Evolutionary conservation across 2,888 invertebrate genomes (phyloP).

Genomic region (Homarus gammarus): DNA sequence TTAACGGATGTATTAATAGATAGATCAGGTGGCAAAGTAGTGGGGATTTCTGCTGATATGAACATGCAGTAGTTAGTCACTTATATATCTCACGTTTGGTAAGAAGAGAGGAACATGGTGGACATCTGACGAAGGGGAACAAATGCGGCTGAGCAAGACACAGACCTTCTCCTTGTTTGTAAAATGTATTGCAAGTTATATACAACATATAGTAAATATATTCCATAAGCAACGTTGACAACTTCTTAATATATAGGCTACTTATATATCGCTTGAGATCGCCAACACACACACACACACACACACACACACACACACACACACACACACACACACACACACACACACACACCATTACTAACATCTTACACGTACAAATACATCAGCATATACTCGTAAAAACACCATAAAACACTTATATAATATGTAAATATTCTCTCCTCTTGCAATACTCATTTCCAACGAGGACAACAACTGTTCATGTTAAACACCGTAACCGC

Average conservation of each 20-base stretch:
- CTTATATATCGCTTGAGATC: neutral
- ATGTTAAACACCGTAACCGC: neutral
- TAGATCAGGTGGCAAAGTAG: too few relatives aligned
- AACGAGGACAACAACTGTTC: neutral
- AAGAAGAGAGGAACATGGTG: too few relatives aligned
- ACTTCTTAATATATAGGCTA: neutral
- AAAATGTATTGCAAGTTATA: neutral
- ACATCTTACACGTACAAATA: neutral
- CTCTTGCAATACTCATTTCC: neutral
- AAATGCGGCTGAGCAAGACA: too few relatives aligned
- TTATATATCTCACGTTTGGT: too few relatives aligned
- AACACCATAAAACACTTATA: neutral
- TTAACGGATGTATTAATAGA: too few relatives aligned
- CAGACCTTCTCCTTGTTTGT: too few relatives aligned
- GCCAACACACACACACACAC: neutral
- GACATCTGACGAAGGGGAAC: too few relatives aligned
- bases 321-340: slow-evolving; percentile 31
- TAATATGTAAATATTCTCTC: neutral
- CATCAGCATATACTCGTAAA: slow-evolving; percentile 15
- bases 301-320: slow-evolving; percentile 13
- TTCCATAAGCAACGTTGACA: neutral
- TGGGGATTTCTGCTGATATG: too few relatives aligned
- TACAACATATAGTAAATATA: neutral
- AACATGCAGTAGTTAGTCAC: too few relatives aligned
- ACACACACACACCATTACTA: neutral